Conservation (phyloP, 2,888 invertebrate species). For the Exephanes ischioxanthus region DNA sequence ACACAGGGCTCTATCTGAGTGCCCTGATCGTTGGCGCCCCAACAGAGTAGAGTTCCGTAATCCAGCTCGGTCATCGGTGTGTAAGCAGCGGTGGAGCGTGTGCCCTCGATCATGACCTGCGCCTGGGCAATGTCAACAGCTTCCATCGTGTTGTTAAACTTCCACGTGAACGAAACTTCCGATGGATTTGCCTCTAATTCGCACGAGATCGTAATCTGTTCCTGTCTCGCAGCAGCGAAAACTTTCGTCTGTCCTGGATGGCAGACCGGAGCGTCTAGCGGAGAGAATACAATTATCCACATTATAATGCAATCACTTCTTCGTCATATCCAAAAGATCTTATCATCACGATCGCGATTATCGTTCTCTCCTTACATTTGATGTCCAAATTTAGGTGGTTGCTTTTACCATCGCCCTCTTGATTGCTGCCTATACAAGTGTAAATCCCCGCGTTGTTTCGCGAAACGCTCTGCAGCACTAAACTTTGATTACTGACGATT, state of each 20-base stretch:
- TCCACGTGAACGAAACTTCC: constrained; percentile 90
- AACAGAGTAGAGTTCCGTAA: constrained; percentile 91
- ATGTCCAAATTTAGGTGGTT: constrained; percentile 94
- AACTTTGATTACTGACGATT: constrained; percentile 94
- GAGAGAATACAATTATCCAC: not conserved
- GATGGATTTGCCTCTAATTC: constrained; percentile 92
- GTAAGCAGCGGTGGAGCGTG: constrained; percentile 89
- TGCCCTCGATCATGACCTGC: constrained; percentile 87
- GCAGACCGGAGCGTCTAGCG: constrained; percentile 90
- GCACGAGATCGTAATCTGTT: constrained; percentile 89
- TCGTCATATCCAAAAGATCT: not conserved
- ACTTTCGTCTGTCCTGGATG: constrained; percentile 89
- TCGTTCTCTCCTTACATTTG: constrained; percentile 88
- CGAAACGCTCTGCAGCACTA: constrained; percentile 94
- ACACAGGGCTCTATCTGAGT: constrained; percentile 91
- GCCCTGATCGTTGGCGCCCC: constrained; percentile 91
- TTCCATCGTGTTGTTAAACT: constrained; percentile 91
- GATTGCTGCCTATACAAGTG: constrained; percentile 95
- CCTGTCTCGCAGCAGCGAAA: constrained; percentile 91
- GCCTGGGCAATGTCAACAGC: constrained; percentile 89
- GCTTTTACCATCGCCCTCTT: constrained; percentile 95
- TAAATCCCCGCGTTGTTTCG: constrained; percentile 92
- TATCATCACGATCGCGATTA: not conserved
- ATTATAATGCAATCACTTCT: not conserved
- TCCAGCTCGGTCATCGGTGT: constrained; percentile 91